Evolutionary conservation across 2,113 vertebrate genomes (phyloP), one percentile per base, ranked within the genome.

Genomic region (Corapipo altera): DNA sequence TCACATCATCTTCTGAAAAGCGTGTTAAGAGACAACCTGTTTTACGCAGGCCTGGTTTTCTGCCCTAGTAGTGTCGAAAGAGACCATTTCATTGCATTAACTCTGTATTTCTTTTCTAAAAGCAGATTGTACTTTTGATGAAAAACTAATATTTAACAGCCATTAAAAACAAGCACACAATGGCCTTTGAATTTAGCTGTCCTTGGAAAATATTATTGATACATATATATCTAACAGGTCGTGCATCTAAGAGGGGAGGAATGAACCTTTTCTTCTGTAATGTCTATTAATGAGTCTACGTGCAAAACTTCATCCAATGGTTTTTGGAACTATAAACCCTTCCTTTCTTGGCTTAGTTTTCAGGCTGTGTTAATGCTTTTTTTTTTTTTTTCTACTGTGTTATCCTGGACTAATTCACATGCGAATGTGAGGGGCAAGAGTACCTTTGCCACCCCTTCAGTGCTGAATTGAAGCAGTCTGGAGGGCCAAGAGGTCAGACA

Each of bases 341-440:
- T 94, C 71, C 76, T 89, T 92, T 97, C 87, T 95, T 96, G 96
- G 96, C 95, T 95, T 92, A 82, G 70, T 61, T 94, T 95, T 92
- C 91, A 93, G 92, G 44, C 80, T 93, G 72, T 94, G 92, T 91
- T 95, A 91, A 62, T 8, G 54, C n/a, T 32, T 71, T 59, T 30
- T 52, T 30, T 65, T 35, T 41, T 51, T 39, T 66, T 66, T 58
- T 54, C 46, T 70, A 61, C 73, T 14, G 46, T 93, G 64, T 92
- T 92, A 77, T 77, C 67, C 85, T 93, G 69, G 85, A 72, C 83
- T 92, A 75, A 91, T 91, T 84, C 93, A 93, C 72, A 87, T 75
- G 64, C 88, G 93, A 90, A 58, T 75, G 85, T 78, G 69, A 86
- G 77, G 52, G 83, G 52, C 62, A 96, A 84, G 75, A 93, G 57